These are phyloP conservation scores for Orientallactaga sibirica DNA, from an alignment of 2,797 vertebrate genomes.

Conservation along the genomic window DNA sequence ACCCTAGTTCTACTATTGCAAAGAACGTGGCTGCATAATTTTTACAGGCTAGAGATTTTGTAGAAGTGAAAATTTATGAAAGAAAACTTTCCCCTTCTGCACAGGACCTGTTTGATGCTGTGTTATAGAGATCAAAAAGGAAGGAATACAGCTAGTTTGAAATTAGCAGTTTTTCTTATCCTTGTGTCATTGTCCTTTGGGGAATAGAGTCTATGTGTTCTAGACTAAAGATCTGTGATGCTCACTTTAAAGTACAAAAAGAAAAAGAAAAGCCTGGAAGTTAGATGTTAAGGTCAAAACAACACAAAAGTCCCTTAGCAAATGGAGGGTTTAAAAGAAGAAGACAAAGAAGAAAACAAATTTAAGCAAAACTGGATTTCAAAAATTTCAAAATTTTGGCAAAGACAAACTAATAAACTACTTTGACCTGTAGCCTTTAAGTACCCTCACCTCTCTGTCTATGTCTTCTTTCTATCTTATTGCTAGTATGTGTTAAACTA, in stretches of 20 bases:
- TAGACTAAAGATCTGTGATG: not conserved
- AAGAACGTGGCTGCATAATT: not conserved
- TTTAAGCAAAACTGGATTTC: too few relatives aligned
- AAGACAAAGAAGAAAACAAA: too few relatives aligned
- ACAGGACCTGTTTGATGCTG: not conserved
- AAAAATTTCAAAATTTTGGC: not conserved
- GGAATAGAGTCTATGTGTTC: not conserved
- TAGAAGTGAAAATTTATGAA: not conserved
- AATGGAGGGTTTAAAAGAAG: not conserved
- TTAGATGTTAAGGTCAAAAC: not conserved
- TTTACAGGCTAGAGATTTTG: not conserved
- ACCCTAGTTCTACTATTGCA: not conserved
- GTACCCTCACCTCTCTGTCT: not conserved
- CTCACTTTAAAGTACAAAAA: not conserved
- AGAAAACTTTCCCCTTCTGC: not conserved
- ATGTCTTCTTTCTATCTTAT: not conserved
- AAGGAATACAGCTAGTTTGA: not conserved
- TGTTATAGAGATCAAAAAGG: not conserved
- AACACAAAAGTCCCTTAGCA: too few relatives aligned
- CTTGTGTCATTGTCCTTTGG: not conserved
- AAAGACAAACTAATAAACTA: not conserved
- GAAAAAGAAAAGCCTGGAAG: not conserved
- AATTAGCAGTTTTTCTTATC: not conserved
- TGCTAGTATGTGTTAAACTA: not conserved
- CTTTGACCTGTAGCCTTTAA: not conserved